Conservation (phyloP, 2,113 vertebrate genomes). For the Herpailurus yagouaroundi region DNA sequence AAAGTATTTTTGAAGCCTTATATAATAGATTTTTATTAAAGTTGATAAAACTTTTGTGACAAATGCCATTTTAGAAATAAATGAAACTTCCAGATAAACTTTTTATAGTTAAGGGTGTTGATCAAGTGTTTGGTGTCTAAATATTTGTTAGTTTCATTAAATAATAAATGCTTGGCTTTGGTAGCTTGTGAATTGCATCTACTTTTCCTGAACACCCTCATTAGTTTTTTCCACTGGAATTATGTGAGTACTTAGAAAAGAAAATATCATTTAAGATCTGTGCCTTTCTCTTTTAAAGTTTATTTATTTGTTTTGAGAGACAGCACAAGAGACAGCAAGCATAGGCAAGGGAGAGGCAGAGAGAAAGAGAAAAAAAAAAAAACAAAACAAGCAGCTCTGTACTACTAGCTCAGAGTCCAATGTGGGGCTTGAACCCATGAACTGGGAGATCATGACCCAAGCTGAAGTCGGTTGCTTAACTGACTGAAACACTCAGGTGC, state of each 20-base stretch:
- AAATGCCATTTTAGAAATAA: slow-evolving; percentile 34
- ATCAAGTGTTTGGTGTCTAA: background rate
- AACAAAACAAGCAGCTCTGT: too few species aligned
- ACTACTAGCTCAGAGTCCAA: too few species aligned
- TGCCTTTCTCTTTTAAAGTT: background rate
- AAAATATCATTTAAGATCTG: background rate
- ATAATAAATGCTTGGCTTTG: background rate
- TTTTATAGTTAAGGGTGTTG: slow-evolving; percentile 17
- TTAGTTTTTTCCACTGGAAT: slow-evolving; percentile 10
- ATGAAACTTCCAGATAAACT: background rate
- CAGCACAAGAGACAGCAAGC: too few species aligned
- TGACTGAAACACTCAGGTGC: too few species aligned
- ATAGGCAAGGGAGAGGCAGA: too few species aligned
- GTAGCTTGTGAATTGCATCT: background rate
- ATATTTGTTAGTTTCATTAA: background rate
- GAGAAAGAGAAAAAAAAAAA: too few species aligned
- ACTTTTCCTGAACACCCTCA: background rate
- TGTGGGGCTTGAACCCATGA: too few species aligned
- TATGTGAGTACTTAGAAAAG: background rate
- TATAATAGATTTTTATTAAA: slow-evolving; percentile 24
- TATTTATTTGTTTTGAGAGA: too few species aligned
- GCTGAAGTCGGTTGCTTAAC: too few species aligned
- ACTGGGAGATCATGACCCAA: too few species aligned
- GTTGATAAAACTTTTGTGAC: background rate
- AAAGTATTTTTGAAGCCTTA: slow-evolving; percentile 30